Conservation (phyloP, 2,113 vertebrate genomes). For the Aramus guarauna region DNA sequence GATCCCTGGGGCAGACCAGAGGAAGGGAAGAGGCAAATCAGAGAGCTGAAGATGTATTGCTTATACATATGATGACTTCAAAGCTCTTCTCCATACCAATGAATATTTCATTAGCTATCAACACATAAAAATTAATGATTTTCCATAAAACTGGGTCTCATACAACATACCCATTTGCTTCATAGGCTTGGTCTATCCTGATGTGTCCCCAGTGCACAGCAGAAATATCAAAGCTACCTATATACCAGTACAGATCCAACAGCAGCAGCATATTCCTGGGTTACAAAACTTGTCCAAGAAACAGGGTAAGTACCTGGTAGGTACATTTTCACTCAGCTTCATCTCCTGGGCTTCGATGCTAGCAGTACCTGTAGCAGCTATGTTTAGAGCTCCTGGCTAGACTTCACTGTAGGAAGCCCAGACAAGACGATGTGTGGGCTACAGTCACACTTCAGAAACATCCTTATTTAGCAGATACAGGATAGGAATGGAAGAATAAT, state of each 20-base stretch:
- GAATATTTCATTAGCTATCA: slow-evolving; percentile 6
- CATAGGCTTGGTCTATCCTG: background rate
- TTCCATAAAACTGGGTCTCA: background rate
- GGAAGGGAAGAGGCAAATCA: background rate
- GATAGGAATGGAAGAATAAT: background rate
- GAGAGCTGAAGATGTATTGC: background rate
- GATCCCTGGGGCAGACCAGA: background rate
- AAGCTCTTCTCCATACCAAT: background rate
- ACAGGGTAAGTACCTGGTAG: background rate
- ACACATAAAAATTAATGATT: background rate
- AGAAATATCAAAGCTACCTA: background rate
- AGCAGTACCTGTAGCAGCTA: background rate
- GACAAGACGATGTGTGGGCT: background rate
- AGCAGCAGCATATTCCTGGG: background rate
- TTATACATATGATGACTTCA: background rate
- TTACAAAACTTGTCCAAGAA: background rate
- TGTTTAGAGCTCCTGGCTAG: background rate
- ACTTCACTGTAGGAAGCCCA: background rate
- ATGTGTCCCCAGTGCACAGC: background rate
- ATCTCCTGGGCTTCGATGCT: background rate
- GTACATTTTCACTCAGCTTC: background rate
- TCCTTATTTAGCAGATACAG: background rate
- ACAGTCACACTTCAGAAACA: background rate
- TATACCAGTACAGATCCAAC: background rate
- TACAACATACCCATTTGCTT: background rate